A percentile compares a stretch with the other conserved stretches of the same genome.
These are phyloP conservation scores for Lophura nycthemera DNA, from an alignment of 2,113 vertebrate species.

Conservation along the genomic window DNA sequence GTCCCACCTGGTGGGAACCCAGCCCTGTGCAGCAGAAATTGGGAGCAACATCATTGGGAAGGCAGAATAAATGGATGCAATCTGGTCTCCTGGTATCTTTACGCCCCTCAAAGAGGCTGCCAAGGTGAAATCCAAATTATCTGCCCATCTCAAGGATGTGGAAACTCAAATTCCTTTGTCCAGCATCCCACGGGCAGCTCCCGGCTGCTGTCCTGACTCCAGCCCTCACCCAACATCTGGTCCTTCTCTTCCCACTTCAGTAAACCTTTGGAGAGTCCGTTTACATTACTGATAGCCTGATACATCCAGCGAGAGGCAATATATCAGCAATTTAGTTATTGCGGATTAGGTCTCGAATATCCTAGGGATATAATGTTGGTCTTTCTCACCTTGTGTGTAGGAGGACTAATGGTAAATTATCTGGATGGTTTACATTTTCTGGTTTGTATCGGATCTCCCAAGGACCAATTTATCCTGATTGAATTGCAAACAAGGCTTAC, in stretches of 20 bases:
- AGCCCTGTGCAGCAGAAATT: neutral
- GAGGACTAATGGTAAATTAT: constrained; percentile 70
- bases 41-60: neutral
- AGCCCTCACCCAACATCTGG: constrained; percentile 45
- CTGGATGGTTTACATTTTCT: constrained; percentile 77
- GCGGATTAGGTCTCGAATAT: constrained; percentile 62
- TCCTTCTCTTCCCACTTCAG: constrained; percentile 58
- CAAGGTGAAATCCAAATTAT: neutral
- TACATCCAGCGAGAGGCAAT: constrained; percentile 50
- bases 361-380: constrained; percentile 34
- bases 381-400: constrained; percentile 61
- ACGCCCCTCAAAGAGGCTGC: neutral
- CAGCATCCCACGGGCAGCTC: neutral
- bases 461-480: constrained; percentile 74
- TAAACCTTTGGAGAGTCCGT: constrained; percentile 64
- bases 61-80: neutral
- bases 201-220: neutral
- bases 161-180: neutral
- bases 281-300: constrained; percentile 57
- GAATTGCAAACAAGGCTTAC: constrained; percentile 73
- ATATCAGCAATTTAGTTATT: constrained; percentile 65
- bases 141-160: neutral
- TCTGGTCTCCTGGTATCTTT: neutral
- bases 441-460: constrained; percentile 58
- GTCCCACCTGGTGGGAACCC: neutral